Evolutionary conservation across 35 echinoderm and acorn worm genomes (phyloP).

Genomic region (Amphiura filiformis): DNA sequence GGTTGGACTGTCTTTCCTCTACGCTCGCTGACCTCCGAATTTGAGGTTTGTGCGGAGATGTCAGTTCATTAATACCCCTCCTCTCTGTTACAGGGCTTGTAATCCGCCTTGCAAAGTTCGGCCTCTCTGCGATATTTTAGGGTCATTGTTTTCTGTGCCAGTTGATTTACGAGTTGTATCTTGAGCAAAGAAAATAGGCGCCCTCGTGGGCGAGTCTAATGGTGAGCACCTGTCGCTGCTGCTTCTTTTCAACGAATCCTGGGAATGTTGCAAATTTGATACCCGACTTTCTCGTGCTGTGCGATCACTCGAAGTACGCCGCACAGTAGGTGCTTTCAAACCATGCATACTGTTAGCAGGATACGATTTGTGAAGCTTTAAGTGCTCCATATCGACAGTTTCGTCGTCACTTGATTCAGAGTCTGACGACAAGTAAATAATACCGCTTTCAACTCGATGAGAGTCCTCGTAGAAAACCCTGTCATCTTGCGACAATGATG

Average conservation of each 20-base stretch:
- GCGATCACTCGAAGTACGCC: constrained; percentile 74
- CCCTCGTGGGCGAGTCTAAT: neutral
- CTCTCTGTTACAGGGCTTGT: neutral
- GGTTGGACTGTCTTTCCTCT: neutral
- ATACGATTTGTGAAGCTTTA: constrained; percentile 29
- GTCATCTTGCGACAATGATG: neutral
- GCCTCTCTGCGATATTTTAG: constrained; percentile 15
- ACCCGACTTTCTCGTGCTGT: constrained; percentile 16
- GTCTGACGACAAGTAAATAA: constrained; percentile 57
- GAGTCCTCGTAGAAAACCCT: neutral
- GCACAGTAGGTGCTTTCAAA: constrained; percentile 31
- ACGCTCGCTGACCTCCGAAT: neutral
- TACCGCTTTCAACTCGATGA: constrained; percentile 16
- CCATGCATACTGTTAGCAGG: constrained; percentile 3
- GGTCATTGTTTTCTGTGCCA: neutral
- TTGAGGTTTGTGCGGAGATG: neutral
- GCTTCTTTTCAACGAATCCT: neutral
- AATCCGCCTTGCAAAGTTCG: neutral
- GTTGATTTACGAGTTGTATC: constrained; percentile 15
- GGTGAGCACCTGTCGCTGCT: neutral
- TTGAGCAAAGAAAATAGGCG: constrained; percentile 8
- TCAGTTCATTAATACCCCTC: neutral
- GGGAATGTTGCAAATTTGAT: neutral
- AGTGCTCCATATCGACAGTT: constrained; percentile 49
- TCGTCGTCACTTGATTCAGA: constrained; percentile 66